Evolutionary conservation across 2,797 vertebrate genomes (phyloP), one percentile per base, ranked within the genome.

Genomic region (Myoxocephalus aenaeus): DNA sequence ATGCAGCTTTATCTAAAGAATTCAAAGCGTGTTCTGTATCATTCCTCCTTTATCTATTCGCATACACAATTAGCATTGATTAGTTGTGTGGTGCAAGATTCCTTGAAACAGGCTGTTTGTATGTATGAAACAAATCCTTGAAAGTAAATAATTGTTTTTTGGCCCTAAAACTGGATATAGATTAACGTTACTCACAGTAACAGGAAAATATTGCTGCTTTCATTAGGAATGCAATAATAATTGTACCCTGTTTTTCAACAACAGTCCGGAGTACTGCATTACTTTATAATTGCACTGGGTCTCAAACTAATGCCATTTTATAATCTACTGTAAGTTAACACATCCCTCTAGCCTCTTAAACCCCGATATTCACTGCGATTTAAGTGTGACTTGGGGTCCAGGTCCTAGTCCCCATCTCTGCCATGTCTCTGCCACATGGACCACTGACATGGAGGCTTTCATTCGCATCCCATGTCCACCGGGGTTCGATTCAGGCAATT

Each of bases 401-500:
- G 14, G 42, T 15, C 42, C 14, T 44, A 44, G 5, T 44, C 42
- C 15, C 42, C 42, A 14, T 18, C 44, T 7, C 15, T 48, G 38
- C 15, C 20, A 20, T n/a, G n/a, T n/a, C n/a, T n/a, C n/a, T n/a
- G n/a, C n/a, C n/a, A n/a, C n/a, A n/a, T n/a, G n/a, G n/a, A n/a
- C n/a, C n/a, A n/a, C n/a, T n/a, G n/a, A n/a, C n/a, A n/a, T n/a
- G n/a, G n/a, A n/a, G n/a, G n/a, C n/a, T n/a, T n/a, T n/a, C n/a
- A n/a, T n/a, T n/a, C n/a, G n/a, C n/a, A n/a, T n/a, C n/a, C n/a
- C n/a, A n/a, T n/a, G n/a, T 29, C 58, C 29, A 61, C 75, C 70
- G 1, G 36, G 59, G 59, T 61, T 12, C 62, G 22, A 65, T 40
- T 46, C 42, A 62, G 58, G 75, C 56, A 78, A 81, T 81, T 71